Conservation (phyloP, 2,888 invertebrate genomes). For the Drosophila infuscata region DNA sequence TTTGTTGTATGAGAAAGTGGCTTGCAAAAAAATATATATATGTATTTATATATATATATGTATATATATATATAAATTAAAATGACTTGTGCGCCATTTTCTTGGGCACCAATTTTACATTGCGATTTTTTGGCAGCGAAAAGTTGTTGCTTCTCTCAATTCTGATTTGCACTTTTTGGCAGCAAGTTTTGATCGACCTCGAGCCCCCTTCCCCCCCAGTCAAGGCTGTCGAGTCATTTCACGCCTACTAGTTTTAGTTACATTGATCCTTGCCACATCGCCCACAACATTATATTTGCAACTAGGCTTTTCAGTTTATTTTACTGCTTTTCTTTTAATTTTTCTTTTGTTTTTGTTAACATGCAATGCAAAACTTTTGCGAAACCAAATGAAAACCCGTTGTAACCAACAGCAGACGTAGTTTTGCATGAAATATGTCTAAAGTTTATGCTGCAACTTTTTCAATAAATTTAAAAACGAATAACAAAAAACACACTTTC, state of each 20-base stretch:
- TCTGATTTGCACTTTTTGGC: constrained; percentile 22
- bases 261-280: constrained; percentile 5
- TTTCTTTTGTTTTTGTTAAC: constrained; percentile 9
- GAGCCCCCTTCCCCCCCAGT: neutral
- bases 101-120: constrained; percentile 24
- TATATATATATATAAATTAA: no score
- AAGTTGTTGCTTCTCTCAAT: constrained; percentile 16
- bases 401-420: constrained; percentile 36
- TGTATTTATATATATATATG: no score
- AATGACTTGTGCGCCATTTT: constrained; percentile 39
- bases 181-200: constrained; percentile 9
- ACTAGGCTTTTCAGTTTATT: constrained; percentile 26
- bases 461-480: constrained; percentile 57
- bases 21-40: no score
- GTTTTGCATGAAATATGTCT: constrained; percentile 59
- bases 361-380: constrained; percentile 30
- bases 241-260: constrained; percentile 12
- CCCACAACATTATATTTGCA: constrained; percentile 28
- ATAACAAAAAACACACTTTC: constrained; percentile 16
- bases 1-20: constrained; percentile 5
- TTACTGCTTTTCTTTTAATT: neutral
- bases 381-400: constrained; percentile 16
- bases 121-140: constrained; percentile 37
- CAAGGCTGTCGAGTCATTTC: constrained; percentile 24
- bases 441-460: constrained; percentile 63